These are phyloP conservation scores for Falco columbarius DNA, from an alignment of 2,797 vertebrate genomes.

Conservation along the genomic window DNA sequence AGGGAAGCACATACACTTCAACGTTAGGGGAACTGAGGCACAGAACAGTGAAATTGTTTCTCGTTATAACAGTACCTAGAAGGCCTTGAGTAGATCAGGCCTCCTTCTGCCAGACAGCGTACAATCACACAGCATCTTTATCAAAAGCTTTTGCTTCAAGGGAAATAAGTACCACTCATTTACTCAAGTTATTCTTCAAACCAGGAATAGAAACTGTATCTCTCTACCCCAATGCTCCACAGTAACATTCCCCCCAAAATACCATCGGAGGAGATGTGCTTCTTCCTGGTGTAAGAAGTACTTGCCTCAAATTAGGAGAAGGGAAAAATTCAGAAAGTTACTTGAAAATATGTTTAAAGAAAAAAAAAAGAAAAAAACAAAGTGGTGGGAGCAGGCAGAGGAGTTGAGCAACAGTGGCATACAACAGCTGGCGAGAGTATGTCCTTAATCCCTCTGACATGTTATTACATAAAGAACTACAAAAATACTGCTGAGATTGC, in stretches of 20 bases:
- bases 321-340: background rate
- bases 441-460: background rate
- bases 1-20: background rate
- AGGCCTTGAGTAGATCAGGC: background rate
- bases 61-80: background rate
- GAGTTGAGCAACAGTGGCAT: background rate
- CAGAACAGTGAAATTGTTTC: background rate
- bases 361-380: no score
- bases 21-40: background rate
- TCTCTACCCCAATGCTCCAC: background rate
- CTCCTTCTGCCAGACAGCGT: background rate
- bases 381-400: rapidly evolving
- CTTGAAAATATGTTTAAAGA: background rate
- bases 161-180: background rate
- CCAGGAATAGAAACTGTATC: background rate
- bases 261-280: background rate
- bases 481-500: background rate
- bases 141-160: background rate
- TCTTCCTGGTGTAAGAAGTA: rapidly evolving
- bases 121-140: background rate
- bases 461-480: background rate
- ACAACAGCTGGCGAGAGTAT: background rate
- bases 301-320: background rate
- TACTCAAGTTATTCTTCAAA: background rate
- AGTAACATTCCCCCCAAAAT: background rate